phyloP scores from a whole-genome alignment of 2,888 invertebrate genomes.

The Gonocerus acuteangulatus region DNA sequence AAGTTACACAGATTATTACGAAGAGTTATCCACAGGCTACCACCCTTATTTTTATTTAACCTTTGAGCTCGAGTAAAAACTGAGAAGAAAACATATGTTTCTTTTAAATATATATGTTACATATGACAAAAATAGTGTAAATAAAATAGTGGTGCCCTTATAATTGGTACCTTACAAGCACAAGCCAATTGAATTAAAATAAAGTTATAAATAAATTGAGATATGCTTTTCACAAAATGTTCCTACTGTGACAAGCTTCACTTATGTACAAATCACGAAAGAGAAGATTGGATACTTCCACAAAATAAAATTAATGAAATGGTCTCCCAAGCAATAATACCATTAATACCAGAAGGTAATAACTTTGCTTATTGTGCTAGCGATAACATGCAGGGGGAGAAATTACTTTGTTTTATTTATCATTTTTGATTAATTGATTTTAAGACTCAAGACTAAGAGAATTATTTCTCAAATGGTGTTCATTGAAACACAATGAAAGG shows the following conservation, averaged over 20 bases:
- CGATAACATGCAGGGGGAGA: background rate
- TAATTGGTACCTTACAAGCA: too few species aligned
- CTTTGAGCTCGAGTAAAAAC: too few species aligned
- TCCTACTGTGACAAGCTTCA: conserved; percentile 1
- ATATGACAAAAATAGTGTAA: too few species aligned
- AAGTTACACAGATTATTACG: too few species aligned
- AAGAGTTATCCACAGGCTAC: too few species aligned
- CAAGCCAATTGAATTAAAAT: background rate
- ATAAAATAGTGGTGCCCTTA: too few species aligned
- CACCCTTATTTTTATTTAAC: too few species aligned
- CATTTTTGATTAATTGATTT: background rate
- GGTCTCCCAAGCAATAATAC: background rate
- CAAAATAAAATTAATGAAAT: background rate
- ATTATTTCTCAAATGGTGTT: conserved; percentile 2
- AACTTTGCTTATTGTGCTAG: background rate
- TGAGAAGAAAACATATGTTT: too few species aligned
- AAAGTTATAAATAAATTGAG: background rate
- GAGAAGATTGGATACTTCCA: background rate
- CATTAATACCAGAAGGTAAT: conserved; percentile 7
- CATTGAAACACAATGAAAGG: background rate
- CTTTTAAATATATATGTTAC: too few species aligned
- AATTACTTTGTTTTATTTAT: too few species aligned
- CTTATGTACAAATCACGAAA: background rate
- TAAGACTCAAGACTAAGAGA: conserved; percentile 1
- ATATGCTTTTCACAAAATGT: conserved; percentile 1